These are phyloP conservation scores for Cyprinodon tularosa DNA, from an alignment of 2,113 vertebrate species.

Conservation along the genomic window DNA sequence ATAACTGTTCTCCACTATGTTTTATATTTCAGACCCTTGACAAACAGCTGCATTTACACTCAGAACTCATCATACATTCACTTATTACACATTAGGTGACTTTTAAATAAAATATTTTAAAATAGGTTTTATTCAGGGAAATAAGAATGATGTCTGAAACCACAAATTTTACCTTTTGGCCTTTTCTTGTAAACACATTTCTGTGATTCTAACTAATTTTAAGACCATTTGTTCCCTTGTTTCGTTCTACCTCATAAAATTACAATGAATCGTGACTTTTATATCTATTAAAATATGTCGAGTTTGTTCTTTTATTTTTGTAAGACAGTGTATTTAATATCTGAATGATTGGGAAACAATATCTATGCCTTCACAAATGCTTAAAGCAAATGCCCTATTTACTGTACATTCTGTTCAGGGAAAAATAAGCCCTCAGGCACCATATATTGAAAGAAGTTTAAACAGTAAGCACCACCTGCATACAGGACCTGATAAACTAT, in stretches of 20 bases:
- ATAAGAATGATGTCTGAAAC: too few species aligned
- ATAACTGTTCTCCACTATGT: too few species aligned
- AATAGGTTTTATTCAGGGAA: too few species aligned
- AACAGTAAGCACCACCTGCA: constrained; percentile 10
- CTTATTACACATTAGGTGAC: too few species aligned
- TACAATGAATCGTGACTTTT: not conserved
- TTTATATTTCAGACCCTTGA: too few species aligned
- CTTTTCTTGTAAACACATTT: not conserved
- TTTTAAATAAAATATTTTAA: too few species aligned
- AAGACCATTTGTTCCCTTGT: not conserved
- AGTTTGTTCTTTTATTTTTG: not conserved
- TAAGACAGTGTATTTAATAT: not conserved
- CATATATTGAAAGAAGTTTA: constrained; percentile 13
- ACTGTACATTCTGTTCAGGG: constrained; percentile 28
- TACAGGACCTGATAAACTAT: constrained; percentile 18
- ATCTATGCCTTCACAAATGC: not conserved
- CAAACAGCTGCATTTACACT: too few species aligned
- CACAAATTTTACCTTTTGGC: not conserved
- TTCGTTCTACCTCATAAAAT: not conserved
- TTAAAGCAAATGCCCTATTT: constrained; percentile 27
- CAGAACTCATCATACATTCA: too few species aligned
- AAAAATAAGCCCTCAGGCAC: constrained; percentile 12
- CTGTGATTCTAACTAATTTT: not conserved
- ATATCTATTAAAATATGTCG: not conserved
- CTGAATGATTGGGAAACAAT: too few species aligned